phyloP scores from a whole-genome alignment of 2,113 vertebrate genomes.

The Stegostoma tigrinum region DNA sequence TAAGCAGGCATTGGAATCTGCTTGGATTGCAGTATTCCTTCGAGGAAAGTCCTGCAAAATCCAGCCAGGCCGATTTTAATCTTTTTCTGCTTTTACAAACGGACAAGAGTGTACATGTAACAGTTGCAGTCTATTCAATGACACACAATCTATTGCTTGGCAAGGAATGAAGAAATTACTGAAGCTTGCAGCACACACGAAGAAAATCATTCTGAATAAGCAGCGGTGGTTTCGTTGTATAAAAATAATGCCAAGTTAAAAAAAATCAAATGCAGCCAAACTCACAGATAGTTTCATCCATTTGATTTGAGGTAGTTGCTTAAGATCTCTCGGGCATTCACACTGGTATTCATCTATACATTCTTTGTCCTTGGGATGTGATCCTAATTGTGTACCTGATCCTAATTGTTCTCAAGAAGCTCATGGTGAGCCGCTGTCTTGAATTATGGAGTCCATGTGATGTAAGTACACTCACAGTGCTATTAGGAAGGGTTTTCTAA shows the following conservation, averaged over 20 bases:
- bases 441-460: background rate
- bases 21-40: background rate
- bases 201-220: background rate
- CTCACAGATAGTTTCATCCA: background rate
- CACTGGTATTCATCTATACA: background rate
- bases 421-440: background rate
- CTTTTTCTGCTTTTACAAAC: background rate
- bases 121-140: background rate
- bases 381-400: background rate
- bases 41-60: background rate
- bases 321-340: background rate
- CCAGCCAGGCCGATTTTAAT: background rate
- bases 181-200: background rate
- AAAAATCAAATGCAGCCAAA: background rate
- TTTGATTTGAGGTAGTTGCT: background rate
- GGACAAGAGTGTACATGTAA: background rate
- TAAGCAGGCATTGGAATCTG: background rate
- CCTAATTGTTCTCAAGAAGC: background rate
- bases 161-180: background rate
- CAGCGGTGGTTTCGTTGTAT: background rate
- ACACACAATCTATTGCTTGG: background rate
- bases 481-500: no score
- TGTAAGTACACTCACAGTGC: no score
- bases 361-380: background rate
- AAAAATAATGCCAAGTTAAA: background rate